Evolutionary conservation across 1,140 invertebrate genomes (phyloP), one percentile per base, ranked within the genome.

Genomic region (Brachionus rotundiformis): DNA sequence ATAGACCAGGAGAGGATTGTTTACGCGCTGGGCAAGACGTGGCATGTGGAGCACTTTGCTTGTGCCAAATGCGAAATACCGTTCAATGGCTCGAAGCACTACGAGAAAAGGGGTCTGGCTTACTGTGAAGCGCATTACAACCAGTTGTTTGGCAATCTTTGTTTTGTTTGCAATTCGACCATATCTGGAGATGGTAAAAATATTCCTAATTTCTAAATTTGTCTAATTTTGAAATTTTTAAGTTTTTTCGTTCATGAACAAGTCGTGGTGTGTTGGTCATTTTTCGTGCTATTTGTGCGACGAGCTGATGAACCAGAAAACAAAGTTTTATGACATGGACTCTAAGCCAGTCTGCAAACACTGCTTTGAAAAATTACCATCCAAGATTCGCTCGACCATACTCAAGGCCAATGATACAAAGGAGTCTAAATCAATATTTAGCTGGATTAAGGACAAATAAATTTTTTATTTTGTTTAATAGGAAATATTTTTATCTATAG

Each of bases 21-120:
- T 5, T 98, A 95, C 25, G 96, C 96, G 16, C 88, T 98, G n/a
- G 95, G 96, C 4, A 99, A 99, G 89, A 94, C 98, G 85, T 99
- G 96, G 96, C 97, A 99, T 89, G 96, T 99, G 13, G 97, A 98
- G 92, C 97, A 99, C 90, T 99, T 99, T 90, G 97, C 98, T 0
- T 99, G 97, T 88, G 96, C 96, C 82, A 98, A 98, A 89, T 99
- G 97, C 88, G 98, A 99, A 89, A 98, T 98, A 87, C 98, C 98
- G 0, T 99, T 99, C 90, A 91, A 98, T 85, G 98, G 98, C 0
- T 95, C 98, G 89, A 92, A 96, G 1, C 97, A 99, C 89, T 99
- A 98, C 88, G 98, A 99, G 89, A 96, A 97, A 87, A 98, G 98
- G 86, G 97, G 97, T 2, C 89, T 98, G 83, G 96, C 97, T 1